Evolutionary conservation across 2,797 vertebrate species (phyloP), one percentile per base, ranked within the genome.

Genomic region (Pseudochaenichthys georgianus): DNA sequence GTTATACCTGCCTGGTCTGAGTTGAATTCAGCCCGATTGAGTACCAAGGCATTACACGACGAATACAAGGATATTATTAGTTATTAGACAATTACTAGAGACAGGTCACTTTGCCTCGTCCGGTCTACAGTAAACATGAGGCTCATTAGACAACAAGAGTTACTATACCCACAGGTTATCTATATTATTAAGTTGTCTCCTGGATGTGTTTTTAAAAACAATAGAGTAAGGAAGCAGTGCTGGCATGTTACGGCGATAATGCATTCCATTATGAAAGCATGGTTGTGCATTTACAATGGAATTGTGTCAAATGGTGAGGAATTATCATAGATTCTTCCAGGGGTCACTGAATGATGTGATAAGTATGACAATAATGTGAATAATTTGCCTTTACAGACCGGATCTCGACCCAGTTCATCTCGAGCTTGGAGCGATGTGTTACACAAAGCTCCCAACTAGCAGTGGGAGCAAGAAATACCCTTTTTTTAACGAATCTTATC

Each of bases 161-260:
- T 53, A 52, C 11, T 47, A 19, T 41, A 64, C 16, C 47, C 31
- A 57, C 42, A 48, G 38, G 28, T 46, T n/a, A 57, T 42, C 5
- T 41, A 28, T 28, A 28, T 28, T 1, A 28, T 28, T 28, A 9
- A 38, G 17, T 46, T 23, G 31, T 65, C 47, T 62, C 34, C 47
- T 58, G 10, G 15, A 48, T 69, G 67, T 80, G 57, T 53, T 64
- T 17, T 47, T 38, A 59, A 51, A 0, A 59, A 68, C 62, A 63
- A 43, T 12, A 59, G 13, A 54, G 31, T 48, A 42, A 53, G 11
- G 17, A 68, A 19, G 52, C 64, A 62, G 54, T 50, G 59, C 48
- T 63, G 51, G 38, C 46, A 50, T 41, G 13, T 54, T 48, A 77
- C 43, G n/a, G 17, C 2, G 19, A 43, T 45, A 48, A 15, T 58